These are phyloP conservation scores for Trichogramma dendrolimi DNA, from an alignment of 2,888 invertebrate genomes.

Conservation along the genomic window DNA sequence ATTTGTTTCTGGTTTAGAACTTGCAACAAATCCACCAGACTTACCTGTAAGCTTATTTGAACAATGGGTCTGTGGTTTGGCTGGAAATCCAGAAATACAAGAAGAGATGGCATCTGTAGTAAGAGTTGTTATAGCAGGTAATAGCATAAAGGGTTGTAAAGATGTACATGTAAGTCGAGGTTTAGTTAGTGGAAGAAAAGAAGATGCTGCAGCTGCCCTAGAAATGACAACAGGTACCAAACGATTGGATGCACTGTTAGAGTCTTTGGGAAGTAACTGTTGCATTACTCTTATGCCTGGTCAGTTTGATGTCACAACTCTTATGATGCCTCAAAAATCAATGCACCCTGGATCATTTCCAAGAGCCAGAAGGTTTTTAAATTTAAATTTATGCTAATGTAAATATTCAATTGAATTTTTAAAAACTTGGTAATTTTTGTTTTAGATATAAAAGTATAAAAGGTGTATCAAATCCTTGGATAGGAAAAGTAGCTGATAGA, in stretches of 20 bases:
- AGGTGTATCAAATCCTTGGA: conserved; percentile 80
- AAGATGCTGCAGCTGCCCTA: conserved; percentile 34
- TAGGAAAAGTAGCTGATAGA: conserved; percentile 40
- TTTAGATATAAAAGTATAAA: conserved; percentile 66
- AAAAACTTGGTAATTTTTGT: conserved; percentile 36
- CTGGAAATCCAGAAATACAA: conserved; percentile 64
- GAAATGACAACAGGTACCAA: conserved; percentile 31
- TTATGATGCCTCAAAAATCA: conserved; percentile 89
- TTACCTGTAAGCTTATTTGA: conserved; percentile 70
- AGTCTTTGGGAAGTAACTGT: conserved; percentile 40
- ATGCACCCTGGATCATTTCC: conserved; percentile 70
- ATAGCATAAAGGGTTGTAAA: conserved; percentile 36
- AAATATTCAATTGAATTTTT: background rate
- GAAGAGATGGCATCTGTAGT: conserved; percentile 64
- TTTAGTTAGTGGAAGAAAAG: conserved; percentile 33
- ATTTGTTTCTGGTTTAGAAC: conserved; percentile 71
- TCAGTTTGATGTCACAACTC: conserved; percentile 81
- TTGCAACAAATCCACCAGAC: conserved; percentile 62
- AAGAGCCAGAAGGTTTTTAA: conserved; percentile 37
- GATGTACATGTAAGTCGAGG: conserved; percentile 31
- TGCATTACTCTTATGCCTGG: conserved; percentile 89
- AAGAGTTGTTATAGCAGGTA: conserved; percentile 72
- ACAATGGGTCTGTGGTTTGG: conserved; percentile 77
- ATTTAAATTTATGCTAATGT: background rate
- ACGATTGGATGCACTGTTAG: conserved; percentile 40